Conservation (phyloP, 2,113 vertebrate species). For the Psilopsiagon aurifrons region DNA sequence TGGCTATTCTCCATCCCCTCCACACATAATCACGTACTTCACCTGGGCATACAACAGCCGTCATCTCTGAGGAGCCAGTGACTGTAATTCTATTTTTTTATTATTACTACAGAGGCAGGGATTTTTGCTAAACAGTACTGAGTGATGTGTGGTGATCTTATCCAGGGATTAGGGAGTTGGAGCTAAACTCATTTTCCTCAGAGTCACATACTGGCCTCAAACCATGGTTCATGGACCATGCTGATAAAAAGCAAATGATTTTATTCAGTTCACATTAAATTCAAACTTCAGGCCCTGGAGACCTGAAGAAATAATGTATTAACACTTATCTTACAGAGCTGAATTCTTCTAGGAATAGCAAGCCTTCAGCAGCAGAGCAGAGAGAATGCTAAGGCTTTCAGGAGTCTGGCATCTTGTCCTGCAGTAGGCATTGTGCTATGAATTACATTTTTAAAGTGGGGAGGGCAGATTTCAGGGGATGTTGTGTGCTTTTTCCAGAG, state of each 20-base stretch:
- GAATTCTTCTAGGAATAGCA: conserved; percentile 65
- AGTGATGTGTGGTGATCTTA: conserved; percentile 49
- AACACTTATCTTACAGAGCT: conserved; percentile 55
- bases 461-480: neutral
- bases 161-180: conserved; percentile 44
- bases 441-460: neutral
- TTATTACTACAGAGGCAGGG: neutral
- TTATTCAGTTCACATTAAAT: conserved; percentile 69
- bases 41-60: conserved; percentile 34
- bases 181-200: conserved; percentile 66
- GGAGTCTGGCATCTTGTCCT: neutral
- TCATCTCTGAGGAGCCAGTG: neutral
- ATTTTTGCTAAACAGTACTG: conserved; percentile 60
- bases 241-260: conserved; percentile 78
- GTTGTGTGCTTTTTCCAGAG: neutral
- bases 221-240: conserved; percentile 63
- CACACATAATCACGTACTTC: neutral
- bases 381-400: conserved; percentile 25
- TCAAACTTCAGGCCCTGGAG: conserved; percentile 57
- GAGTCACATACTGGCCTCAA: conserved; percentile 49
- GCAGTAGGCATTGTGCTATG: neutral
- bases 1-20: neutral
- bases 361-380: conserved; percentile 48
- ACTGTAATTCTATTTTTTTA: conserved; percentile 26
- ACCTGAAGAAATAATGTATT: conserved; percentile 67